Conservation (phyloP, 2,797 vertebrate genomes). For the Lophotriccus pileatus region DNA sequence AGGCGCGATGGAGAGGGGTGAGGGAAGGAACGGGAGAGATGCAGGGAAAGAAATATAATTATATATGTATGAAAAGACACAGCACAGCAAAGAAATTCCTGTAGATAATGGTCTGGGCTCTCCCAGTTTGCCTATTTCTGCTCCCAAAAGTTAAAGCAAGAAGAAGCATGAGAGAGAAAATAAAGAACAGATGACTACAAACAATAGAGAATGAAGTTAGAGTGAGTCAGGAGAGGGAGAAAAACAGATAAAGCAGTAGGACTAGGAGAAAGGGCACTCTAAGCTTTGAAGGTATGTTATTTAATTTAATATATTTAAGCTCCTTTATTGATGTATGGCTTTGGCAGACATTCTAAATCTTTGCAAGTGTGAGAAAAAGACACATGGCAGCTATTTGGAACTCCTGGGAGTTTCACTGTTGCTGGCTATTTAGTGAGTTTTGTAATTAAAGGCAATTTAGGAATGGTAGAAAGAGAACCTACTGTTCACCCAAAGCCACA, state of each 20-base stretch:
- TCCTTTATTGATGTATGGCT: neutral
- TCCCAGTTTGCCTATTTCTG: neutral
- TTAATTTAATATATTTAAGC: slow-evolving; percentile 12
- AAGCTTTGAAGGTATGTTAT: neutral
- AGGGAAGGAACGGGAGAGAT: neutral
- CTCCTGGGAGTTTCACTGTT: slow-evolving; percentile 2
- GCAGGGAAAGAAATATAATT: neutral
- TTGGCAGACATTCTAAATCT: neutral
- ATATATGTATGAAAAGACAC: neutral
- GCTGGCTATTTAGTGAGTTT: neutral
- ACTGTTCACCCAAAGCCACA: neutral
- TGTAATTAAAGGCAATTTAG: slow-evolving; percentile 46
- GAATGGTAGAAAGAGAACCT: slow-evolving; percentile 31
- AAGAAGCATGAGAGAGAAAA: neutral
- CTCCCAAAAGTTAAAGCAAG: neutral
- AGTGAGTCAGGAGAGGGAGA: neutral
- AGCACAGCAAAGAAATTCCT: neutral
- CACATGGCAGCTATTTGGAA: slow-evolving; percentile 28
- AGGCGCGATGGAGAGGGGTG: neutral
- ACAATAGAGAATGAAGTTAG: neutral
- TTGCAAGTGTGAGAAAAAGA: slow-evolving; percentile 46
- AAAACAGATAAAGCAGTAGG: neutral
- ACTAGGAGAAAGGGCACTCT: neutral
- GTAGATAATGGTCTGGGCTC: neutral
- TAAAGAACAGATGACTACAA: neutral